Conservation (phyloP, 2,888 invertebrate genomes). For the Drosophila robusta region DNA sequence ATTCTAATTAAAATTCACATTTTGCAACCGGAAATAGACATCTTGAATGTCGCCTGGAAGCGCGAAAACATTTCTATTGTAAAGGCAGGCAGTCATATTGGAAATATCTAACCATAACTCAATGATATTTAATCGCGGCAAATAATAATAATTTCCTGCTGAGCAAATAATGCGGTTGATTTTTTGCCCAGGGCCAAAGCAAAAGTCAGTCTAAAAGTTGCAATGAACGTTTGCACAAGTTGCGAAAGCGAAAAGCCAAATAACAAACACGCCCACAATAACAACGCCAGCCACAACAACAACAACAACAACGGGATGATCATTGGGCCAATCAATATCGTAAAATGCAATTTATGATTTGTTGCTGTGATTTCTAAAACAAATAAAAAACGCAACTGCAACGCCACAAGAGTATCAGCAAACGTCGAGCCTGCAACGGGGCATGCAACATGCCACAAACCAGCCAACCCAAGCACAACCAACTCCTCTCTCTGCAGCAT, state of each 20-base stretch:
- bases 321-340: conserved; percentile 79
- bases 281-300: conserved; percentile 18
- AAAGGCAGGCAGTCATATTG: conserved; percentile 6
- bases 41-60: not conserved
- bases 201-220: conserved; percentile 32
- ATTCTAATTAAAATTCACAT: no score
- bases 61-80: conserved; percentile 35
- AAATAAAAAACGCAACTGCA: conserved; percentile 61
- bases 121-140: conserved; percentile 66
- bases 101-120: conserved; percentile 54
- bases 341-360: conserved; percentile 83
- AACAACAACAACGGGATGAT: conserved; percentile 32
- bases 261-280: conserved; percentile 65
- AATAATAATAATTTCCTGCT: conserved; percentile 76
- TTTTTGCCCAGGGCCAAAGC: conserved; percentile 39
- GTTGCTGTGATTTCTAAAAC: conserved; percentile 78
- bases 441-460: conserved; percentile 38
- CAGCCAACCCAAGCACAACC: not conserved
- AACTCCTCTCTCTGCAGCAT: conserved; percentile 14
- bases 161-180: conserved; percentile 62
- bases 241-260: conserved; percentile 43
- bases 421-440: conserved; percentile 33
- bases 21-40: conserved; percentile 9
- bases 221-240: conserved; percentile 27
- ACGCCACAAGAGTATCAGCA: conserved; percentile 19